Conservation (phyloP, 53 echinoderm and acorn worm genomes). For the Antedon mediterranea region DNA sequence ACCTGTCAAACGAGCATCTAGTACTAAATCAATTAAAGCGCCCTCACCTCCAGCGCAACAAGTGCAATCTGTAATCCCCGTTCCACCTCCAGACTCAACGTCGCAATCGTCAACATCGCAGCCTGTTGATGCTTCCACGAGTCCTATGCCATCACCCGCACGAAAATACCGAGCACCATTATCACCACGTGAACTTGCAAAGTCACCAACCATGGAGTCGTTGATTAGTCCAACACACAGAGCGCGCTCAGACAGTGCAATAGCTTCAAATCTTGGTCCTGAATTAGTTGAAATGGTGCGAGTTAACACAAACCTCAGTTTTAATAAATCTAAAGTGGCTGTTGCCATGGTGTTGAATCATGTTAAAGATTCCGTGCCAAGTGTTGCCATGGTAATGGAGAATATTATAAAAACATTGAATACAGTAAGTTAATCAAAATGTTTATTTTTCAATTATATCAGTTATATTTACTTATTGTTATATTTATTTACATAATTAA, state of each 20-base stretch:
- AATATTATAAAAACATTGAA: constrained; percentile 32
- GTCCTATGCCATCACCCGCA: background rate
- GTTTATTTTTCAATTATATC: no score
- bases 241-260: background rate
- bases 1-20: background rate
- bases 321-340: constrained; percentile 53
- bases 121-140: background rate
- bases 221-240: constrained; percentile 10
- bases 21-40: constrained; percentile 42
- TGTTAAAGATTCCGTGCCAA: constrained; percentile 46
- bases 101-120: background rate
- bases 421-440: constrained; percentile 12
- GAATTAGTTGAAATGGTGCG: constrained; percentile 84
- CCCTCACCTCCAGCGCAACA: constrained; percentile 55
- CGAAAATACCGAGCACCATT: background rate
- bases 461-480: no score
- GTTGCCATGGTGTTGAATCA: constrained; percentile 42
- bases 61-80: background rate
- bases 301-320: constrained; percentile 64
- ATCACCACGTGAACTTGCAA: background rate
- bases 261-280: constrained; percentile 36
- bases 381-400: constrained; percentile 47
- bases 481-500: no score
- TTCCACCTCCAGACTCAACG: constrained; percentile 5
- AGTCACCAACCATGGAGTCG: background rate